These are phyloP conservation scores for Chaetophractus vellerosus DNA, from an alignment of 2,797 vertebrate genomes.

Conservation along the genomic window DNA sequence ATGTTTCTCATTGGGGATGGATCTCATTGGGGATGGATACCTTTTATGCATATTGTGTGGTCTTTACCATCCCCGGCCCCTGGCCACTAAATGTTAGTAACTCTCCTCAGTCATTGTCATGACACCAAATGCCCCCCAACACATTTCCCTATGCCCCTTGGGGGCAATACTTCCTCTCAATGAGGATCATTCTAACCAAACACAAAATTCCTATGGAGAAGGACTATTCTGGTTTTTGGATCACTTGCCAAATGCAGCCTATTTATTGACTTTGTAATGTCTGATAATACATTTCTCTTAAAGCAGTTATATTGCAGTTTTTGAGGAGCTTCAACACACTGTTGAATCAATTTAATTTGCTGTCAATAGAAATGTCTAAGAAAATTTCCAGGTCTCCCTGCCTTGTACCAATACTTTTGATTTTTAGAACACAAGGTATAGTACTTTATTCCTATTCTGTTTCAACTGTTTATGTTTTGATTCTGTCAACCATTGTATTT, in stretches of 20 bases:
- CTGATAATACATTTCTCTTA: slow-evolving; percentile 1
- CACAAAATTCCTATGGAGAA: slow-evolving; percentile 11
- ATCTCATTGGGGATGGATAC: background rate
- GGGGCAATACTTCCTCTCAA: background rate
- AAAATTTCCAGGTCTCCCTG: background rate
- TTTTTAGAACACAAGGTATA: slow-evolving; percentile 20
- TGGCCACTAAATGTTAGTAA: background rate
- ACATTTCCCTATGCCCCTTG: background rate
- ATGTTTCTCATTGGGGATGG: background rate
- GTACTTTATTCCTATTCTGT: slow-evolving; percentile 28
- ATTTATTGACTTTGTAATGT: slow-evolving; percentile 53
- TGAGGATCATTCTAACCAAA: slow-evolving; percentile 21
- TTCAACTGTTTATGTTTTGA: slow-evolving; percentile 41
- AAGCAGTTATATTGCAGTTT: slow-evolving; percentile 12
- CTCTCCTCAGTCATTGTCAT: background rate
- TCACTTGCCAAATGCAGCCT: background rate
- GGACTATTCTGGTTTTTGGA: background rate
- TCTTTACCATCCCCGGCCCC: background rate
- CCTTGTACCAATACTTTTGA: background rate
- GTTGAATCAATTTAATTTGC: slow-evolving; percentile 59
- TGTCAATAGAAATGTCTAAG: slow-evolving; percentile 20
- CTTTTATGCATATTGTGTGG: slow-evolving; percentile 1
- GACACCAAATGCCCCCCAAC: background rate
- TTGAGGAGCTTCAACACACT: background rate
- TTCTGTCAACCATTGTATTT: slow-evolving; percentile 27